Percentiles rank a stretch among this genome's conserved stretches.
phyloP scores from a whole-genome alignment of 2,797 vertebrate species.

The Tympanoctomys barrerae region DNA sequence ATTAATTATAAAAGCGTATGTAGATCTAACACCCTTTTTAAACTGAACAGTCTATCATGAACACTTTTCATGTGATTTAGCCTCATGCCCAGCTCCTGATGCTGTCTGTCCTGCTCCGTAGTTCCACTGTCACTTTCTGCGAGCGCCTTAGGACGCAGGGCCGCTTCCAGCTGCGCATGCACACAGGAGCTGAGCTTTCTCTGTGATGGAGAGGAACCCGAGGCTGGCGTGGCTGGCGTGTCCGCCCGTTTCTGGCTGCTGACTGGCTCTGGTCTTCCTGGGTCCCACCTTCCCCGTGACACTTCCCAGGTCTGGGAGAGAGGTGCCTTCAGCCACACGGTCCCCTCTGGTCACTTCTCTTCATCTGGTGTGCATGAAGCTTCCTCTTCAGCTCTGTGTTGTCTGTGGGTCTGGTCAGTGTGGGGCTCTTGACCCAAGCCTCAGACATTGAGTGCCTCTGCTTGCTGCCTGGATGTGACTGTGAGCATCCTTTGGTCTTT shows the following conservation, averaged over 20 bases:
- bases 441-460: neutral
- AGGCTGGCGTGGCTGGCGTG: neutral
- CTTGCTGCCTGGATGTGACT: neutral
- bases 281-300: no score
- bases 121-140: neutral
- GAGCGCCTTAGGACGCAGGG: neutral
- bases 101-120: neutral
- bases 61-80: conserved; percentile 29
- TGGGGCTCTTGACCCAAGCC: neutral
- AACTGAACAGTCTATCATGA: conserved; percentile 20
- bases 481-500: neutral
- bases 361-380: neutral
- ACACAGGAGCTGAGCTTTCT: neutral
- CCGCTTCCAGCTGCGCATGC: no score
- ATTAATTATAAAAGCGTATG: conserved; percentile 8
- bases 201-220: neutral
- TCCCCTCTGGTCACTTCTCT: neutral
- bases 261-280: neutral
- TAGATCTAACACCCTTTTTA: neutral
- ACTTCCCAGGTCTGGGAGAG: neutral
- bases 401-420: neutral
- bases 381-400: neutral
- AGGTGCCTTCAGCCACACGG: neutral
- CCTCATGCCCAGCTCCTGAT: neutral
- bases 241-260: neutral